Evolutionary conservation across 2,888 invertebrate genomes (phyloP), one percentile per base, ranked within the genome.

Genomic region (Cepaea hortensis): DNA sequence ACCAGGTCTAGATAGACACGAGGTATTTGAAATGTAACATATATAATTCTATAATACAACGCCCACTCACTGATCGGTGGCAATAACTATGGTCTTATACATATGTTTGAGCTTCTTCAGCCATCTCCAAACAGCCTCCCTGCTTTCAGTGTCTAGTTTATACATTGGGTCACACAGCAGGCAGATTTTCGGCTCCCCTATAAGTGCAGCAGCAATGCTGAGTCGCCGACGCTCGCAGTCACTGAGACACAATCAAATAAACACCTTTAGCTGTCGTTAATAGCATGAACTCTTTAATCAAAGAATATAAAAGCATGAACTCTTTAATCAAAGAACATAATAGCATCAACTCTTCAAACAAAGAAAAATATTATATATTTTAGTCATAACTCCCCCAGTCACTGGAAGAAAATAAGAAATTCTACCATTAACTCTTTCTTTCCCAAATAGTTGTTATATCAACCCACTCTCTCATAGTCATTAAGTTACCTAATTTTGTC

Each of bases 121-220:
- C 61, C 65, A 55, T 15, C 72, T 72, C 77, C 72, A 73, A 61
- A 85, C n/a, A n/a, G 77, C 62, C 11, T 72, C 70, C 62, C 72
- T 80, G 48, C 85, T 77, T 5, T 70, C 61, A 61, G 72, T 50
- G 46, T 85, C 85, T 9, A 80, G 15, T 4, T 61, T 73, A 20
- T 50, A 23, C 9, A 61, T 70, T 2, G 85, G 73, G 46, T 85
- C 61, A 46, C 79, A 61, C 73, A 85, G 35, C 5, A 85, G 81
- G 48, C 70, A 13, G 18, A 85, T 62, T 4, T 80, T 61, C 1
- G 85, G 85, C 7, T 72, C 73, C 15, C 85, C 85, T 13, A 85
- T 70, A 4, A 85, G 46, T 3, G 85, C 72, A 18, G 46, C 61
- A 6, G 85, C 85, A n/a, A 85, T 68, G 46, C 80, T 72, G 0